A percentile compares a stretch with the other conserved stretches of the same genome.
These are phyloP conservation scores for Amphilophus citrinellus DNA, from an alignment of 2,113 vertebrate species.

Conservation along the genomic window DNA sequence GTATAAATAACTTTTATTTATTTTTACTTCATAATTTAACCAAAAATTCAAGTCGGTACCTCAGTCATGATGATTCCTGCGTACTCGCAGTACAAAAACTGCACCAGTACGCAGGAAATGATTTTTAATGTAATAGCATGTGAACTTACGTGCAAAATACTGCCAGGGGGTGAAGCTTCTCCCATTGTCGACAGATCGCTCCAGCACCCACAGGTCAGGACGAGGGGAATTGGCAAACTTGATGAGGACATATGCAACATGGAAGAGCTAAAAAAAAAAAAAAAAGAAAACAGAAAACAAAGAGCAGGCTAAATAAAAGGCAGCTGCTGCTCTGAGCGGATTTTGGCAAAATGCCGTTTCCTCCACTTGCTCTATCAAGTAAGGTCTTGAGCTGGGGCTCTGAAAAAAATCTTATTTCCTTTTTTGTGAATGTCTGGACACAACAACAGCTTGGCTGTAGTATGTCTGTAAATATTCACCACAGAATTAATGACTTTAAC, in stretches of 20 bases:
- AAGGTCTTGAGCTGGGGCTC: slow-evolving; percentile 25
- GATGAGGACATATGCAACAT: slow-evolving; percentile 93
- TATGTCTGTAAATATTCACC: not conserved
- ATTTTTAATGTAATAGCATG: not conserved
- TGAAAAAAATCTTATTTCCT: slow-evolving; percentile 63
- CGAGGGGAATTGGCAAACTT: slow-evolving; percentile 97
- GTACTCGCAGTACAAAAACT: not conserved
- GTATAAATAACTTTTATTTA: no score
- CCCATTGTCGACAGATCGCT: slow-evolving; percentile 91
- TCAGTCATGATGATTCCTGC: not conserved
- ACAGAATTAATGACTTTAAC: slow-evolving; percentile 13
- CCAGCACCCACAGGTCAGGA: slow-evolving; percentile 93
- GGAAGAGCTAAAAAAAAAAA: slow-evolving; percentile 86
- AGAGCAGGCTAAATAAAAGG: slow-evolving; percentile 46
- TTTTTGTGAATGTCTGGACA: slow-evolving; percentile 17
- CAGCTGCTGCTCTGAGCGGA: slow-evolving; percentile 24
- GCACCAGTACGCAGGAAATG: not conserved
- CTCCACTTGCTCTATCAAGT: slow-evolving; percentile 31
- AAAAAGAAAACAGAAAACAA: slow-evolving; percentile 69
- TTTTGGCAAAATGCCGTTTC: slow-evolving; percentile 59
- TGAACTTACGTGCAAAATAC: slow-evolving; percentile 94
- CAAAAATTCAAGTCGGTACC: not conserved
- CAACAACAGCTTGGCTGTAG: slow-evolving; percentile 3
- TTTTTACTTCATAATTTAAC: no score
- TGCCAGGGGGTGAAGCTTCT: slow-evolving; percentile 92